phyloP scores from a whole-genome alignment of 1,140 invertebrate genomes.

The Scaptomyza graminum region DNA sequence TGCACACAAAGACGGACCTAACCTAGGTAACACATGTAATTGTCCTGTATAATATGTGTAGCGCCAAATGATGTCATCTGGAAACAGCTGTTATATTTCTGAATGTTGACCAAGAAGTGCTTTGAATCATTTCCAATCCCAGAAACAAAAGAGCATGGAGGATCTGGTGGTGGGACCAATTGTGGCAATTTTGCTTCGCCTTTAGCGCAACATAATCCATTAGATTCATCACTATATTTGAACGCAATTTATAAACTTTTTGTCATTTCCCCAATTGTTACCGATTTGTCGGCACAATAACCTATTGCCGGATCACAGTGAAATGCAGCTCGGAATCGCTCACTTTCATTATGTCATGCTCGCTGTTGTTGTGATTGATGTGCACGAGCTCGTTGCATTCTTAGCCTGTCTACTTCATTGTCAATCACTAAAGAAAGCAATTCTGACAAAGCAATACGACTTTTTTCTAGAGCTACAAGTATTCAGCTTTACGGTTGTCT shows the following conservation, averaged over 20 bases:
- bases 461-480: neutral
- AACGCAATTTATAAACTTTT: neutral
- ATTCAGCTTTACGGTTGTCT: too few relatives aligned
- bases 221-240: neutral
- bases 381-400: too few relatives aligned
- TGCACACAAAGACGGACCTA: too few relatives aligned
- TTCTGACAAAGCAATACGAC: constrained; percentile 8
- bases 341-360: constrained; percentile 1
- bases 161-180: neutral
- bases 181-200: constrained; percentile 3
- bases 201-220: constrained; percentile 1
- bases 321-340: neutral
- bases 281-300: constrained; percentile 3
- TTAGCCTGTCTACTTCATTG: constrained; percentile 11
- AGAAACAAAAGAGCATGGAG: too few relatives aligned
- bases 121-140: too few relatives aligned
- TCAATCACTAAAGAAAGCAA: constrained; percentile 13
- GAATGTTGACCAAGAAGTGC: too few relatives aligned
- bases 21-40: too few relatives aligned
- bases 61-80: too few relatives aligned
- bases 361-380: constrained; percentile 9
- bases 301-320: too few relatives aligned
- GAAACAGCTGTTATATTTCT: too few relatives aligned
- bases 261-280: constrained; percentile 2
- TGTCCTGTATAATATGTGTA: too few relatives aligned